These are phyloP conservation scores for Pycnonotus jocosus DNA, from an alignment of 2,113 vertebrate species.

Conservation along the genomic window DNA sequence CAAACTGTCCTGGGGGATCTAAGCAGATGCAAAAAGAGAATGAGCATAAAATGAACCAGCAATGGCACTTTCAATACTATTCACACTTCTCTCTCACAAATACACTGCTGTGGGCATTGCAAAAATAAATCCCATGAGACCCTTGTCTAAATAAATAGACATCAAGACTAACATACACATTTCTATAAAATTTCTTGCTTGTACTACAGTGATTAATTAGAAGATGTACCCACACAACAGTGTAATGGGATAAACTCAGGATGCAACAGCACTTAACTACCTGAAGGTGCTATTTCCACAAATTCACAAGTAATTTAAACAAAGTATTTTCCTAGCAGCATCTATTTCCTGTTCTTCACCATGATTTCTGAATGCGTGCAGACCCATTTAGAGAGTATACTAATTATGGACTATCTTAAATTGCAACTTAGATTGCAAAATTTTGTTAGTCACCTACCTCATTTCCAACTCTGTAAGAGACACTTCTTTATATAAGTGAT, in stretches of 20 bases:
- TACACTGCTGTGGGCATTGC: neutral
- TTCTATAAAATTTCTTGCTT: neutral
- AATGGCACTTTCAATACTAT: neutral
- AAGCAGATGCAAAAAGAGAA: neutral
- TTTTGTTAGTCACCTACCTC: neutral
- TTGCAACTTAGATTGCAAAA: neutral
- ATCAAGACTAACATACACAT: neutral
- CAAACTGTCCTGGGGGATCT: neutral
- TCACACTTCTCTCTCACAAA: neutral
- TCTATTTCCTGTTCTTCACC: neutral
- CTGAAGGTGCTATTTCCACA: neutral
- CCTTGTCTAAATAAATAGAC: neutral
- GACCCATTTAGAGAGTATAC: neutral
- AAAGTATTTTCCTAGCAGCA: neutral
- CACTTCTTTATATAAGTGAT: neutral
- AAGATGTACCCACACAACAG: neutral
- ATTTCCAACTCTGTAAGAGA: neutral
- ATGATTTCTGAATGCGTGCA: neutral
- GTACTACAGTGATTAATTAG: neutral
- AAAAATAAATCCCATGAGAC: neutral
- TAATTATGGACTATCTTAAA: neutral
- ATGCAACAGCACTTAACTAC: neutral
- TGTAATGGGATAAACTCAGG: neutral
- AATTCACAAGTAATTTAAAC: neutral
- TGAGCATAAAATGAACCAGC: neutral